Conservation (phyloP, 2,797 vertebrate genomes). For the Pseudochaenichthys georgianus region DNA sequence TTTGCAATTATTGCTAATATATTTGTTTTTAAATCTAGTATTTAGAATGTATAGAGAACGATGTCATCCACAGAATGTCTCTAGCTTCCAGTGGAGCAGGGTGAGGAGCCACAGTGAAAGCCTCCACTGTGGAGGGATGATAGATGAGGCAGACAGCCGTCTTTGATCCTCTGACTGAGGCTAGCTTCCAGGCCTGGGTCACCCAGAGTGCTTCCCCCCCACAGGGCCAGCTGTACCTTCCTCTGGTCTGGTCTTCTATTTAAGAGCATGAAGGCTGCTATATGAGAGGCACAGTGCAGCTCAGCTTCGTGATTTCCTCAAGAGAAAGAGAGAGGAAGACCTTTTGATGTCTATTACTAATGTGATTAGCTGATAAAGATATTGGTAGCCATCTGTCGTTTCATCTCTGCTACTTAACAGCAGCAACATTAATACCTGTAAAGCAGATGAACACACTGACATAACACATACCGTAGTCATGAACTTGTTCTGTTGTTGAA, state of each 20-base stretch:
- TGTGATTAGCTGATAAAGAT: background rate
- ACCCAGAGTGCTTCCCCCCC: slow-evolving; percentile 56
- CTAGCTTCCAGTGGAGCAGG: slow-evolving; percentile 36
- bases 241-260: slow-evolving; percentile 59
- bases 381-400: background rate
- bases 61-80: slow-evolving; percentile 44
- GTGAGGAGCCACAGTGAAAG: slow-evolving; percentile 37
- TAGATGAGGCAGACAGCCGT: slow-evolving; percentile 63
- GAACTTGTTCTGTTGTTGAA: too few species aligned
- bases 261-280: slow-evolving; percentile 22
- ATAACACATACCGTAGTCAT: background rate
- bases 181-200: slow-evolving; percentile 57
- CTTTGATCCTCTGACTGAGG: slow-evolving; percentile 54
- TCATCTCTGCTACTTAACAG: background rate
- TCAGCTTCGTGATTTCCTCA: slow-evolving; percentile 9
- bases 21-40: background rate
- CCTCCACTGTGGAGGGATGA: slow-evolving; percentile 51
- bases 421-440: background rate
- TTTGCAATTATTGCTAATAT: background rate
- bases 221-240: slow-evolving; percentile 50
- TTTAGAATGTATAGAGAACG: slow-evolving; percentile 29
- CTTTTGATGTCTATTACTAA: background rate
- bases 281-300: slow-evolving; percentile 11
- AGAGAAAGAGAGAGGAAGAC: background rate
- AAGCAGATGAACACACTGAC: background rate